phyloP scores from a whole-genome alignment of 2,888 invertebrate genomes.

The Agrilus mali region DNA sequence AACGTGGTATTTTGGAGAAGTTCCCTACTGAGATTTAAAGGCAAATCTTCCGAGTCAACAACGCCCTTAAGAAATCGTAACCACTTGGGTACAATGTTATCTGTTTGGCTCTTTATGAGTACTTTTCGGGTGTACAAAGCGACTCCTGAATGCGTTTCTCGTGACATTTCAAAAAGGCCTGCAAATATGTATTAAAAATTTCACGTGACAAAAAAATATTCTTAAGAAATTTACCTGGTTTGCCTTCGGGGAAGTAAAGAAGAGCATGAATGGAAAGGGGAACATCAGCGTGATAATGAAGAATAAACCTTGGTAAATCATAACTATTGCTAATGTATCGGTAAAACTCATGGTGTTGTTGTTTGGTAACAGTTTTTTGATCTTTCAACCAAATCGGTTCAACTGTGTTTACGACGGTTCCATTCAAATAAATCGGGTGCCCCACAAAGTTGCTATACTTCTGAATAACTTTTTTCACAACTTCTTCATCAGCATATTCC shows the following conservation, averaged over 20 bases:
- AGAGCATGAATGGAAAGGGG: slow-evolving; percentile 84
- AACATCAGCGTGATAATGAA: slow-evolving; percentile 89
- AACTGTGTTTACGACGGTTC: slow-evolving; percentile 76
- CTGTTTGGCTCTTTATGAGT: slow-evolving; percentile 82
- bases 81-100: slow-evolving; percentile 88
- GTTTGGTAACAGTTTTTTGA: slow-evolving; percentile 69
- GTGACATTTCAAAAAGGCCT: slow-evolving; percentile 79
- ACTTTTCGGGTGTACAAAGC: slow-evolving; percentile 87
- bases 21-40: slow-evolving; percentile 91
- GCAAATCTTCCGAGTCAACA: slow-evolving; percentile 97
- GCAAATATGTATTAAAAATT: slow-evolving; percentile 6
- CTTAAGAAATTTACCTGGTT: slow-evolving; percentile 24
- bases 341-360: slow-evolving; percentile 90
- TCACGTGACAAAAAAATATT: neutral
- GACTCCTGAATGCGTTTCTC: slow-evolving; percentile 74
- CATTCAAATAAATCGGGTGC: slow-evolving; percentile 83
- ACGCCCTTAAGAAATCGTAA: slow-evolving; percentile 93
- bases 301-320: slow-evolving; percentile 76
- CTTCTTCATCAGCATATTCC: slow-evolving; percentile 79
- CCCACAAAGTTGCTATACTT: slow-evolving; percentile 98
- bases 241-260: slow-evolving; percentile 88
- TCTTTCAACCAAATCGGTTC: slow-evolving; percentile 90
- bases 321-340: slow-evolving; percentile 75
- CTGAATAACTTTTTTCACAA: slow-evolving; percentile 73
- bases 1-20: slow-evolving; percentile 86